Percentiles rank a stretch among this genome's conserved stretches.
Conservation (phyloP, 2,888 invertebrate genomes). For the Anoplius nigerrimus region DNA sequence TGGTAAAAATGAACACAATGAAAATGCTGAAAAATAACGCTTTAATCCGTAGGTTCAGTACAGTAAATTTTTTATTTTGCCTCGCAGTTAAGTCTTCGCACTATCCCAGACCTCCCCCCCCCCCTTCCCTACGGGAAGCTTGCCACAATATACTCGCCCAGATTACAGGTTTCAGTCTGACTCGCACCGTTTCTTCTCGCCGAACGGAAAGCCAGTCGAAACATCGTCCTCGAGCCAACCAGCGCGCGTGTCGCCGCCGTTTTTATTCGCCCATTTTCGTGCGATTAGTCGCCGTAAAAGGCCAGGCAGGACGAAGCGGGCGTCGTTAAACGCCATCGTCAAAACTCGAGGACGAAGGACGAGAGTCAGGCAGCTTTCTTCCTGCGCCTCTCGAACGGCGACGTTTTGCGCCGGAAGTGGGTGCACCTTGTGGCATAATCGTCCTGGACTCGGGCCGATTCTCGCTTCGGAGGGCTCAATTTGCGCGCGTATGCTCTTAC, state of each 20-base stretch:
- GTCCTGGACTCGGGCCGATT: constrained; percentile 42
- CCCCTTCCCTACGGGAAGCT: too few species aligned
- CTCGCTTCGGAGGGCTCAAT: constrained; percentile 30
- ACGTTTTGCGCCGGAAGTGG: constrained; percentile 37
- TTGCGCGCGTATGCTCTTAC: constrained; percentile 14
- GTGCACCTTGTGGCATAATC: constrained; percentile 42
- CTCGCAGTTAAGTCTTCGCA: too few species aligned
- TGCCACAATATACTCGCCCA: too few species aligned
- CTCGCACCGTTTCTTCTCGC: too few species aligned
- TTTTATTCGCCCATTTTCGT: background rate
- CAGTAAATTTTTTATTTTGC: too few species aligned
- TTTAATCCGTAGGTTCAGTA: too few species aligned
- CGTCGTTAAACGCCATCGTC: constrained; percentile 5
- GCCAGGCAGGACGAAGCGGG: constrained; percentile 1
- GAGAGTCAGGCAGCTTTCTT: background rate
- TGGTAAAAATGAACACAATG: too few species aligned
- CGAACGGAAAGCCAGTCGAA: background rate
- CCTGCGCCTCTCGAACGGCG: background rate
- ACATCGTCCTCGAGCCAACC: background rate
- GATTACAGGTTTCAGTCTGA: too few species aligned
- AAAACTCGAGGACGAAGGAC: background rate
- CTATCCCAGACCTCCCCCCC: too few species aligned
- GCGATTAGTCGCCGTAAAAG: background rate
- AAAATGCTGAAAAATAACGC: too few species aligned
- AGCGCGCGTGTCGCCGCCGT: too few species aligned